These are phyloP conservation scores for Drosophila paucipuncta DNA, from an alignment of 2,888 invertebrate species.

Conservation along the genomic window DNA sequence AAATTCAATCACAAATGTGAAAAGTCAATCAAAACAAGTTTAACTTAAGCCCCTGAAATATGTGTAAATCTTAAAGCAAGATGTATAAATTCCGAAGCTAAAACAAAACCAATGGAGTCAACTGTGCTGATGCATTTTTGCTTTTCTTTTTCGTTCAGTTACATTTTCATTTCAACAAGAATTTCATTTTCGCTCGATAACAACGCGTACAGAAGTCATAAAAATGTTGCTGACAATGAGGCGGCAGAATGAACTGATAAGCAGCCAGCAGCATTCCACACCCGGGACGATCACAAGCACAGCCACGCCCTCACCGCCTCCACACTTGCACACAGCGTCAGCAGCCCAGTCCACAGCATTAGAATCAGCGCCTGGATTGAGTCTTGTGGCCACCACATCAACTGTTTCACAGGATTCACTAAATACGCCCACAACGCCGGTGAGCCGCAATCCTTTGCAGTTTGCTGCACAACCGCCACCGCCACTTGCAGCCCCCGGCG, in stretches of 20 bases:
- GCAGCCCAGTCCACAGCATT: slow-evolving; percentile 13
- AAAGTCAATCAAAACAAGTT: slow-evolving; percentile 12
- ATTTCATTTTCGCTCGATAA: slow-evolving; percentile 33
- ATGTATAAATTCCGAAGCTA: slow-evolving; percentile 15
- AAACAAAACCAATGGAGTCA: slow-evolving; percentile 71
- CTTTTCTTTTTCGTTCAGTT: slow-evolving; percentile 56
- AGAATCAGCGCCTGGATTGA: slow-evolving; percentile 27
- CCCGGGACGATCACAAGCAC: slow-evolving; percentile 49
- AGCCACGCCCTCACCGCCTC: slow-evolving; percentile 55
- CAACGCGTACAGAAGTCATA: slow-evolving; percentile 53
- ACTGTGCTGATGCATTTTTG: slow-evolving; percentile 39
- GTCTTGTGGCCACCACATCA: slow-evolving; percentile 30
- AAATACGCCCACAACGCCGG: slow-evolving; percentile 83
- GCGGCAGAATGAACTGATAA: slow-evolving; percentile 89
- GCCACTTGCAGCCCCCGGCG: slow-evolving; percentile 43
- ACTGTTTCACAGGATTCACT: slow-evolving; percentile 67
- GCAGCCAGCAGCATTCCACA: slow-evolving; percentile 73
- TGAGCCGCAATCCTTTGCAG: slow-evolving; percentile 71
- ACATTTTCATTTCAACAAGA: slow-evolving; percentile 30
- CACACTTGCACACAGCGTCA: slow-evolving; percentile 9
- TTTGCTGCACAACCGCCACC: slow-evolving; percentile 63
- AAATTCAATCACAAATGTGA: slow-evolving; percentile 9
- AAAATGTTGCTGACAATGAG: slow-evolving; percentile 90
- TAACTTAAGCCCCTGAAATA: slow-evolving; percentile 10
- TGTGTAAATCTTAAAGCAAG: slow-evolving; percentile 5